Evolutionary conservation across 2,888 invertebrate species (phyloP).

Genomic region (Shargacucullia verbasci): DNA sequence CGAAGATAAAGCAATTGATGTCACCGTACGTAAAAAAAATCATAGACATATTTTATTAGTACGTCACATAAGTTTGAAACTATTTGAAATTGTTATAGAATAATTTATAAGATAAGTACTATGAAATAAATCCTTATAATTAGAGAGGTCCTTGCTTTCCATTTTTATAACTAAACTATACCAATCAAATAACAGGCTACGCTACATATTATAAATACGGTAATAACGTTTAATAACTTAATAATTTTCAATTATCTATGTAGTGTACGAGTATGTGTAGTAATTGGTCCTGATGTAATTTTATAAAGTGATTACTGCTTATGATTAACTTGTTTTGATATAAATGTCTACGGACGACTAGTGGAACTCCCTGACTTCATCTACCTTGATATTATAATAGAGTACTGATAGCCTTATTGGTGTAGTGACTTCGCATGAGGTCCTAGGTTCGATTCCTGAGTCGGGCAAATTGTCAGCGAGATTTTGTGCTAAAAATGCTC

Average conservation of each 20-base stretch:
- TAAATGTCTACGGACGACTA: slow-evolving; percentile 10
- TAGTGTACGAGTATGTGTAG: slow-evolving; percentile 20
- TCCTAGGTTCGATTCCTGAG: too few species aligned
- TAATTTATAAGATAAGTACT: too few species aligned
- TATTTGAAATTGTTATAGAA: not conserved
- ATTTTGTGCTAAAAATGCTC: too few species aligned
- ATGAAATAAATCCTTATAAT: not conserved
- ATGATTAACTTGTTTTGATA: slow-evolving; percentile 15
- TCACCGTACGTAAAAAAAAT: too few species aligned
- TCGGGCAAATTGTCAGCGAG: too few species aligned
- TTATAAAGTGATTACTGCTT: slow-evolving; percentile 20
- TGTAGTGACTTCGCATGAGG: too few species aligned
- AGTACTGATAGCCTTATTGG: too few species aligned
- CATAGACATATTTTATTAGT: too few species aligned
- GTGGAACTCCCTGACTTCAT: not conserved
- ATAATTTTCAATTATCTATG: slow-evolving; percentile 52
- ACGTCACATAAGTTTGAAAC: not conserved
- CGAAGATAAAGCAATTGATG: too few species aligned
- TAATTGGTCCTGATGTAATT: slow-evolving; percentile 37
- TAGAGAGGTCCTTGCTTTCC: slow-evolving; percentile 13
- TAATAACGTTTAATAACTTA: slow-evolving; percentile 51
- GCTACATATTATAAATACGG: slow-evolving; percentile 14
- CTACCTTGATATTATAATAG: too few species aligned
- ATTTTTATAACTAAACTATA: slow-evolving; percentile 28
- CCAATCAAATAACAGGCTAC: slow-evolving; percentile 22